Percentiles rank a stretch among this genome's conserved stretches.
phyloP scores from a whole-genome alignment of 2,797 vertebrate species.

The Acanthurus lineatus region DNA sequence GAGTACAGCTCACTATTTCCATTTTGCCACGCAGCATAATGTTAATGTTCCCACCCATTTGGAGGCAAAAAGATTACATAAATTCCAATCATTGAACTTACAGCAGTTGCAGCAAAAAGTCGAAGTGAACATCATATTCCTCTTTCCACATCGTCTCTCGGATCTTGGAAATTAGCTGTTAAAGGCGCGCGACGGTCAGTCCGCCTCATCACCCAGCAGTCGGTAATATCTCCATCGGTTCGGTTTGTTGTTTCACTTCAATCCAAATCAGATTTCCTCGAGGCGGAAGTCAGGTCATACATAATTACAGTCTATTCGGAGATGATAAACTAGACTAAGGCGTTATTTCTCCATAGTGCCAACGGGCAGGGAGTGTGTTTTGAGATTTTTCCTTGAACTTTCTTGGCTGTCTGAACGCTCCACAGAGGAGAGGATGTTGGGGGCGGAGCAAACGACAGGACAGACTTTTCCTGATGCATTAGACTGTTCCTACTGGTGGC shows the following conservation, averaged over 20 bases:
- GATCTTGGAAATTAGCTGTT: slow-evolving; percentile 48
- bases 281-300: slow-evolving; percentile 20
- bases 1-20: slow-evolving; percentile 59
- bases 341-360: slow-evolving; percentile 23
- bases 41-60: slow-evolving; percentile 52
- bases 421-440: slow-evolving; percentile 73
- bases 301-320: not conserved
- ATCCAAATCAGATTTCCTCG: not conserved
- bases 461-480: slow-evolving; percentile 59
- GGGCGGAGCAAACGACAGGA: slow-evolving; percentile 71
- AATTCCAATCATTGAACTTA: slow-evolving; percentile 70
- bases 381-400: slow-evolving; percentile 66
- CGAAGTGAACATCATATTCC: slow-evolving; percentile 88
- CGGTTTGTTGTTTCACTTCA: slow-evolving; percentile 19
- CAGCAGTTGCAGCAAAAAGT: slow-evolving; percentile 87
- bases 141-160: slow-evolving; percentile 85
- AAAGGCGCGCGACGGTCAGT: slow-evolving; percentile 57
- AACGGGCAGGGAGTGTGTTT: slow-evolving; percentile 35
- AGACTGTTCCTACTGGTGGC: slow-evolving; percentile 54
- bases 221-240: slow-evolving; percentile 60
- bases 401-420: slow-evolving; percentile 42
- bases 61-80: not conserved
- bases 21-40: slow-evolving; percentile 63
- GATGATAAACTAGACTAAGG: not conserved
- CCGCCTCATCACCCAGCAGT: slow-evolving; percentile 75